phyloP scores from a whole-genome alignment of 2,797 vertebrate genomes.

The Galagoides demidoff region DNA sequence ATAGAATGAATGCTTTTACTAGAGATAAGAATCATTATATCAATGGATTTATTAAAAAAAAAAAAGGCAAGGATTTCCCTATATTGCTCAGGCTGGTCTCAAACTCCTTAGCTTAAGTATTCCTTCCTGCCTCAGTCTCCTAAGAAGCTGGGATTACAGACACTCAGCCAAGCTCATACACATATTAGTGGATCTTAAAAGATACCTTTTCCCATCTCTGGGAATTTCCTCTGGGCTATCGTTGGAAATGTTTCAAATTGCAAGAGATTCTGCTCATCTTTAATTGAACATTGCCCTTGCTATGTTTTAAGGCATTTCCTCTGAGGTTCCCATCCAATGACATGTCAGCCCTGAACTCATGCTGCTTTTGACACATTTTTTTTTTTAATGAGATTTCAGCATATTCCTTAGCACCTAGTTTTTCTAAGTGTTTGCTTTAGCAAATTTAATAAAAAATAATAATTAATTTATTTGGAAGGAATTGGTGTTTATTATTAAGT shows the following conservation, averaged over 20 bases:
- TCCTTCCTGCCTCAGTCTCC: background rate
- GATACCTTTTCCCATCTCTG: background rate
- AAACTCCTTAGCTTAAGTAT: background rate
- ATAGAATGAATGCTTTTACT: background rate
- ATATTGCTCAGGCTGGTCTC: background rate
- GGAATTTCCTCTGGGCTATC: constrained; percentile 18
- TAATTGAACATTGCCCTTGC: constrained; percentile 19
- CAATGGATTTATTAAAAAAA: background rate
- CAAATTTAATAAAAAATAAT: constrained; percentile 66
- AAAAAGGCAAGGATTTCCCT: background rate
- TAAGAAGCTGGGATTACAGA: background rate
- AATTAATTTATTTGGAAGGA: constrained; percentile 63
- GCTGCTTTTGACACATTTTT: background rate
- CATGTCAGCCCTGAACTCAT: constrained; percentile 32
- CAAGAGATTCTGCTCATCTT: constrained; percentile 23
- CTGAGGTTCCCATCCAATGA: background rate
- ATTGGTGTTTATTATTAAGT: constrained; percentile 73
- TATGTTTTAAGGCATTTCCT: constrained; percentile 7
- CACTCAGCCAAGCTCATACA: background rate
- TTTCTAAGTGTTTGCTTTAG: constrained; percentile 13
- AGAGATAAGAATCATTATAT: background rate
- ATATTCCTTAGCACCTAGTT: background rate
- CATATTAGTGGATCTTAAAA: background rate
- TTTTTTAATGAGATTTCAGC: constrained; percentile 29
- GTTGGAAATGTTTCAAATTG: constrained; percentile 46